Evolutionary conservation across 1,140 invertebrate genomes (phyloP).

Genomic region (Augochlora pura): DNA sequence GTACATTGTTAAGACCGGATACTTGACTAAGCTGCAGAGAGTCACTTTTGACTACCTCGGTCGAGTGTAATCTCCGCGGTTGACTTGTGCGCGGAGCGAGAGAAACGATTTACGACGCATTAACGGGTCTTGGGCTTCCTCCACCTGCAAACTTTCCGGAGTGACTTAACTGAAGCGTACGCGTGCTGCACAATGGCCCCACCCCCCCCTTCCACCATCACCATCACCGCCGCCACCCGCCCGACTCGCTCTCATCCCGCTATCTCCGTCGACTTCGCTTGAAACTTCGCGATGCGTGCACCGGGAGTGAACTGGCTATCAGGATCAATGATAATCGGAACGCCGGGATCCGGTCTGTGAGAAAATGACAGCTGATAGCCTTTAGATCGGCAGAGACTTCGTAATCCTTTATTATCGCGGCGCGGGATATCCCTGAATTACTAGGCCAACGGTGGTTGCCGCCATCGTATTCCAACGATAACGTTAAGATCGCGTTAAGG

Average conservation of each 20-base stretch:
- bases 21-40: constrained; percentile 50
- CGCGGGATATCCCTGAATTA: too few relatives aligned
- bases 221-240: too few relatives aligned
- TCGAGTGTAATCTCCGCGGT: constrained; percentile 52
- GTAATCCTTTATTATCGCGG: neutral
- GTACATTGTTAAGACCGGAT: constrained; percentile 53
- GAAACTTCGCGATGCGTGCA: constrained; percentile 28
- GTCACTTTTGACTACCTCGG: constrained; percentile 56
- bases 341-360: neutral
- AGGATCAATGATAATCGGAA: constrained; percentile 22
- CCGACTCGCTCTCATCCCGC: neutral
- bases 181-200: constrained; percentile 1
- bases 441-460: too few relatives aligned
- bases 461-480: too few relatives aligned
- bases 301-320: constrained; percentile 17
- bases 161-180: constrained; percentile 49
- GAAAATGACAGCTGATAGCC: neutral
- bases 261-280: constrained; percentile 36
- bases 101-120: constrained; percentile 52
- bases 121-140: constrained; percentile 31
- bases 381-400: neutral
- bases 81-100: constrained; percentile 35
- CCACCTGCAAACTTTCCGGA: constrained; percentile 44
- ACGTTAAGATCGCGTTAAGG: too few relatives aligned
- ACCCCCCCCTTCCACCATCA: too few relatives aligned